Evolutionary conservation across 2,797 vertebrate genomes (phyloP), one percentile per base, ranked within the genome.

Genomic region (Fratercula arctica): DNA sequence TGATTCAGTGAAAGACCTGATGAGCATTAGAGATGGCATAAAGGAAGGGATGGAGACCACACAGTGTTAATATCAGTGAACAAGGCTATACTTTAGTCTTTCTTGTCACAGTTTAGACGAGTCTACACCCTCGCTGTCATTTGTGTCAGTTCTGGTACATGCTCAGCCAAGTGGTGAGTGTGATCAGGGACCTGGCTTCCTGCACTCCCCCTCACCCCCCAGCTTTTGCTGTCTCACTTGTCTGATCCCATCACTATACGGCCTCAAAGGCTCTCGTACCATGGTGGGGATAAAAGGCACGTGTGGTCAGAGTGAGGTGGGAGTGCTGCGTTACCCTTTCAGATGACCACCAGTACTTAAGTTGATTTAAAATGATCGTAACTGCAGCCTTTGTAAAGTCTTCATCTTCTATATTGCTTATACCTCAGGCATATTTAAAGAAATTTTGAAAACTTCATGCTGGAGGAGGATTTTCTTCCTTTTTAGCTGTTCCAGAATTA

Each of bases 381-480:
- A 50, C 48, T 85, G 28, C 70, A 60, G 63, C 28, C 51, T 82
- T 56, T 74, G 18, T 48, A 28, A 88, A 74, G 18, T 41, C 33
- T 56, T 66, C 10, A 6, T 4, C 2, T 63, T 57, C 37, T 81
- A 0, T 48, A 37, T 73, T 93, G 61, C 81, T 87, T 46, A 25
- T 48, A 37, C 3, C 21, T 17, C 20, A 45, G 19, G 60, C 37
- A 33, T 80, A 17, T 85, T 91, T 45, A 16, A 29, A 24, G 2
- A 4, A 18, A 13, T 9, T 25, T 54, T 3, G 1, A 23, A 43
- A 41, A 67, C 35, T 53, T 79, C 6, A 7, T 48, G 37, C 78
- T 79, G 75, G 70, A 80, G 63, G 74, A 92, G 45, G n/a, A n/a
- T 85, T 70, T 93, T 89, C 9, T 80, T 87, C 61, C 51, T 77